Conservation (phyloP, 1,140 invertebrate genomes). For the Tetragnatha versicolor region DNA sequence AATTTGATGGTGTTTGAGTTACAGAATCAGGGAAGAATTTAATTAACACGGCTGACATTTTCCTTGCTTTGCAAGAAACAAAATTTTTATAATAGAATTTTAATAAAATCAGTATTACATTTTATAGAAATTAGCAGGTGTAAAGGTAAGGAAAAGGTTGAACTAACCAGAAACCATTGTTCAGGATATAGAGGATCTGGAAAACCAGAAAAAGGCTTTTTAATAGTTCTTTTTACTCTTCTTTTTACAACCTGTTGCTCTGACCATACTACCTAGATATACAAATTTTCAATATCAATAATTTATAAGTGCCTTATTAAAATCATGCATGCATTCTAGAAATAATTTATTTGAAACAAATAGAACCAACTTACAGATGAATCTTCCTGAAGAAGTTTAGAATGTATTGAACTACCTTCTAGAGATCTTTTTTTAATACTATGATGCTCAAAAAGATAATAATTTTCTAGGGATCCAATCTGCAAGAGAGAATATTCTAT, state of each 20-base stretch:
- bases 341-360: neutral
- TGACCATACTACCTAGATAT: slow-evolving; percentile 64
- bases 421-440: slow-evolving; percentile 81
- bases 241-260: slow-evolving; percentile 64
- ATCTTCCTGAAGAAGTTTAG: slow-evolving; percentile 72
- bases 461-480: slow-evolving; percentile 84
- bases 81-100: neutral
- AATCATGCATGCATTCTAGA: neutral
- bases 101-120: neutral
- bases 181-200: slow-evolving; percentile 58
- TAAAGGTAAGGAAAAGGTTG: too few species aligned
- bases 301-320: neutral
- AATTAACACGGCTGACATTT: neutral
- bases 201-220: slow-evolving; percentile 22
- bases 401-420: slow-evolving; percentile 75
- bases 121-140: neutral
- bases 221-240: slow-evolving; percentile 62
- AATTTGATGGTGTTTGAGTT: neutral
- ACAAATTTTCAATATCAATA: neutral
- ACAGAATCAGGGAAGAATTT: neutral
- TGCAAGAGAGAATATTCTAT: slow-evolving; percentile 66
- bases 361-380: slow-evolving; percentile 54
- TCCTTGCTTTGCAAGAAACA: neutral
- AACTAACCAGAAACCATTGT: slow-evolving; percentile 75
- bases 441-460: slow-evolving; percentile 82